Evolutionary conservation across 2,888 invertebrate genomes (phyloP).

Genomic region (Acrobasis repandana): DNA sequence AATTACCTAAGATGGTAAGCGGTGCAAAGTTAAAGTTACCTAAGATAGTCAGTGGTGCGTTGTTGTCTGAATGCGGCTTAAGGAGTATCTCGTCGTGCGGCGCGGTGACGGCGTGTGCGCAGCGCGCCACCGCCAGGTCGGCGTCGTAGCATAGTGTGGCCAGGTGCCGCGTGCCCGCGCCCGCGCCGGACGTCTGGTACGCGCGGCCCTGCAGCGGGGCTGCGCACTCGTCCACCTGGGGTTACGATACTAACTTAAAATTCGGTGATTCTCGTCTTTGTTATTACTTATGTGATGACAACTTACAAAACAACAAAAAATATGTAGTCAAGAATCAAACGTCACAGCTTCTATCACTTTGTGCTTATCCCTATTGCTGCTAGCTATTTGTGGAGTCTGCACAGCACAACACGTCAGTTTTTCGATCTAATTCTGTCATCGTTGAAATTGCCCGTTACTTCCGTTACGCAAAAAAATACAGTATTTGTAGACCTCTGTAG

Average conservation of each 20-base stretch:
- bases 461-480: too few relatives aligned
- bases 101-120: slow-evolving; percentile 45
- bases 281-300: too few relatives aligned
- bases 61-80: slow-evolving; percentile 50
- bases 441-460: too few relatives aligned
- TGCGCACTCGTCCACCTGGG: slow-evolving; percentile 61
- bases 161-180: slow-evolving; percentile 50
- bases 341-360: too few relatives aligned
- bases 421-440: too few relatives aligned
- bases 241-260: not conserved
- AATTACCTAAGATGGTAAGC: not conserved
- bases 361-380: too few relatives aligned
- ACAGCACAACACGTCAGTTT: too few relatives aligned
- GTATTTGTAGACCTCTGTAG: too few relatives aligned
- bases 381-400: too few relatives aligned
- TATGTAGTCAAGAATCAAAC: too few relatives aligned
- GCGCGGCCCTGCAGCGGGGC: slow-evolving; percentile 68
- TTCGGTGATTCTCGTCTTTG: too few relatives aligned
- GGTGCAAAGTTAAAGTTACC: slow-evolving; percentile 31
- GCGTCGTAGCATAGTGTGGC: slow-evolving; percentile 67
- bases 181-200: slow-evolving; percentile 48
- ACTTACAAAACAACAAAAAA: too few relatives aligned
- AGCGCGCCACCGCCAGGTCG: slow-evolving; percentile 53
- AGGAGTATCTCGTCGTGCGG: slow-evolving; percentile 42
- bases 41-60: slow-evolving; percentile 62